These are phyloP conservation scores for Cygnus atratus DNA, from an alignment of 2,113 vertebrate species.

Conservation along the genomic window DNA sequence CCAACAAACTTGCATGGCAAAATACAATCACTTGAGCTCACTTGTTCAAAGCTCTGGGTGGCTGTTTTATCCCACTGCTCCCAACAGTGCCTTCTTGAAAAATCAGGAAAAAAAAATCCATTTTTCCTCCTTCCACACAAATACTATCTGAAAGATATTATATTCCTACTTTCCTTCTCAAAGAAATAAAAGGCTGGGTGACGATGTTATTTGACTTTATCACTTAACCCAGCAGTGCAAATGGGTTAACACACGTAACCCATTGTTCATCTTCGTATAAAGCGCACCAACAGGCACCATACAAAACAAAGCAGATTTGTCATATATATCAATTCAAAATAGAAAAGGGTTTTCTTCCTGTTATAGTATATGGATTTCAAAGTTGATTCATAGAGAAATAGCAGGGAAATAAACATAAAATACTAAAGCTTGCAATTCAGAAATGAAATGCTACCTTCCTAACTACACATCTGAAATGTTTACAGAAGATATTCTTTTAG, in stretches of 20 bases:
- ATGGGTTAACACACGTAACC: not conserved
- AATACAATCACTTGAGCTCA: not conserved
- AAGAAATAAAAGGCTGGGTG: not conserved
- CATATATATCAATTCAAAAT: not conserved
- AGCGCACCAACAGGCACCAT: slow-evolving; percentile 19
- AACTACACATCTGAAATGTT: not conserved
- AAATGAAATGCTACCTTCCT: not conserved
- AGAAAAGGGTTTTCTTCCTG: not conserved
- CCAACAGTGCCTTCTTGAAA: not conserved
- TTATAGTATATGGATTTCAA: not conserved
- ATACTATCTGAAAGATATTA: not conserved
- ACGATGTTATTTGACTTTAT: not conserved
- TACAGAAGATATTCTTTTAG: not conserved
- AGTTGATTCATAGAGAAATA: not conserved
- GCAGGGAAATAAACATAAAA: not conserved
- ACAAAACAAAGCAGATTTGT: slow-evolving; percentile 23
- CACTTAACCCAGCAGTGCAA: not conserved
- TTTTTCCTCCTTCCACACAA: not conserved
- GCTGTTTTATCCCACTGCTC: not conserved
- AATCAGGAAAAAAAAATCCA: not conserved
- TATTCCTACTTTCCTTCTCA: not conserved
- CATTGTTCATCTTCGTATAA: not conserved
- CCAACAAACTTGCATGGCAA: not conserved
- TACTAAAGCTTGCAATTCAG: not conserved
- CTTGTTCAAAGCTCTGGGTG: not conserved